Evolutionary conservation across 2,888 invertebrate species (phyloP).

Genomic region (Drosophila picticornis): DNA sequence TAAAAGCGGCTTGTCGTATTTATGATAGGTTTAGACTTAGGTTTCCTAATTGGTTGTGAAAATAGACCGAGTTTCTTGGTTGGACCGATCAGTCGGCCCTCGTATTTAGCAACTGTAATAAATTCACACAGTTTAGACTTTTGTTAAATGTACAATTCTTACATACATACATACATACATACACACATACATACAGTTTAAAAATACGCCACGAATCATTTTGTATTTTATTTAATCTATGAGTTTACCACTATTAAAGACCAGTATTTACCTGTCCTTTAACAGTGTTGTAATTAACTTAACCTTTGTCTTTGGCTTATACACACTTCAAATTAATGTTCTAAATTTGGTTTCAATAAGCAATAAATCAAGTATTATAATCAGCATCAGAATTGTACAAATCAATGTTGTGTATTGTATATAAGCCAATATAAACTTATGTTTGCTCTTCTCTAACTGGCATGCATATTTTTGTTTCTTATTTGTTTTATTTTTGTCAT

Average conservation of each 20-base stretch:
- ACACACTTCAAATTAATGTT: conserved; percentile 15
- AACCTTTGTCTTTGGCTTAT: conserved; percentile 12
- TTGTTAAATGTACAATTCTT: conserved; percentile 6
- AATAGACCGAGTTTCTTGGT: neutral
- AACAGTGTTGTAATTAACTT: conserved; percentile 5
- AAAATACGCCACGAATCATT: neutral
- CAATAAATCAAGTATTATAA: conserved; percentile 8
- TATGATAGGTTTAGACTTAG: neutral
- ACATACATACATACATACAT: conserved; percentile 10
- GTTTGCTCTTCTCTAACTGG: conserved; percentile 16
- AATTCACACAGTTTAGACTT: conserved; percentile 1
- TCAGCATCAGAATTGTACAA: conserved; percentile 15
- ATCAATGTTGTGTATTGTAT: conserved; percentile 32
- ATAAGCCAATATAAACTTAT: conserved; percentile 10
- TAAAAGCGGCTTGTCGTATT: neutral
- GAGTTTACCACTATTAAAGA: conserved; percentile 3
- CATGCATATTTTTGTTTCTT: conserved; percentile 14
- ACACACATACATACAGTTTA: conserved; percentile 9
- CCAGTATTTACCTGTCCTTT: conserved; percentile 1
- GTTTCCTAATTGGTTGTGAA: neutral
- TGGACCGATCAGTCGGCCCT: neutral
- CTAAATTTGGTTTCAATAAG: conserved; percentile 3
- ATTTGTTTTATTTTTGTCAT: neutral
- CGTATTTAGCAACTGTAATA: neutral
- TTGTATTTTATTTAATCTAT: neutral